These are phyloP conservation scores for Myanophis thanlyinensis DNA, from an alignment of 2,113 vertebrate species.

Conservation along the genomic window DNA sequence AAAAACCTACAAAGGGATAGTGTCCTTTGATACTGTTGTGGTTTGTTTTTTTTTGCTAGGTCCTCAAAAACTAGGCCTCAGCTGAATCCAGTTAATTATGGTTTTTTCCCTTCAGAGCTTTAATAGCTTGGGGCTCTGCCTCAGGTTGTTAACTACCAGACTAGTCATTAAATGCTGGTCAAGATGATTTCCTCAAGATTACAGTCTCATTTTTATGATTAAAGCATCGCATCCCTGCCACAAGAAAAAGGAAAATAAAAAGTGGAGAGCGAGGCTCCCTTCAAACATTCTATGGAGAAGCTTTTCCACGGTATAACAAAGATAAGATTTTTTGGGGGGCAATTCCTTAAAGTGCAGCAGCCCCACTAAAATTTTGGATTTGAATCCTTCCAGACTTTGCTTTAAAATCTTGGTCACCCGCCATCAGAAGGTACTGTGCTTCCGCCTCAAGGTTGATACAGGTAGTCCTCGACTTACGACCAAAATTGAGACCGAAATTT, in stretches of 20 bases:
- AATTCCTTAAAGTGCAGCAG: background rate
- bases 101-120: background rate
- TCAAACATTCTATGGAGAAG: background rate
- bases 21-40: background rate
- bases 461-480: background rate
- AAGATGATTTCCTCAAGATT: conserved; percentile 46
- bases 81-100: conserved; percentile 28
- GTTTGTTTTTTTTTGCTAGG: conserved; percentile 43
- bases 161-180: conserved; percentile 38
- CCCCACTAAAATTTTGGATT: background rate
- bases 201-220: conserved; percentile 1
- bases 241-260: background rate
- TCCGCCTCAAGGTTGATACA: background rate
- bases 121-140: conserved; percentile 31
- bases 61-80: conserved; percentile 24
- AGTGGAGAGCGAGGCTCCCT: background rate
- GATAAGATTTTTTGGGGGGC: background rate
- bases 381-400: background rate
- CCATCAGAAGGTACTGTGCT: background rate
- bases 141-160: conserved; percentile 32
- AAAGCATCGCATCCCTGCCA: conserved; percentile 12
- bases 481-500: background rate
- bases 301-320: background rate
- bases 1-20: background rate
- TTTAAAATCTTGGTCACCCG: background rate